Evolutionary conservation across 2,888 invertebrate species (phyloP).

Genomic region (Lypha dubia): DNA sequence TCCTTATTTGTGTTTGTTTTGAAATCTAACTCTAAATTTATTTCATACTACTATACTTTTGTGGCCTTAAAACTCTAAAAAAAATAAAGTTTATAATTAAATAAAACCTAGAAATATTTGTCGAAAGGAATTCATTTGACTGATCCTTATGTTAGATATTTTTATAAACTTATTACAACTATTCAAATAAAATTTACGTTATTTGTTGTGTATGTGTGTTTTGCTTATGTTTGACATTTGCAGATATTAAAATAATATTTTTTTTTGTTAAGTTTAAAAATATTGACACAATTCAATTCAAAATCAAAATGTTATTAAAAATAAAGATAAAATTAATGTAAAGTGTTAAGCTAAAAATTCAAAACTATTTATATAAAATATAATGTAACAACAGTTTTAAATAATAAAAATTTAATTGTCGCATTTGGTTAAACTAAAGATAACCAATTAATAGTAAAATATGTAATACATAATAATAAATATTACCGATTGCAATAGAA

Average conservation of each 20-base stretch:
- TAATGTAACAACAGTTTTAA: conserved; percentile 63
- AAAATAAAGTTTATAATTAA: conserved; percentile 33
- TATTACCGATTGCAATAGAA: conserved; percentile 33
- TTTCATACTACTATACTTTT: conserved; percentile 34
- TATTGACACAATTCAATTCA: conserved; percentile 56
- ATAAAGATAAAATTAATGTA: too few species aligned
- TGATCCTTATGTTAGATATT: conserved; percentile 42
- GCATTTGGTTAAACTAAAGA: conserved; percentile 46
- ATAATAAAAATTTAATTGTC: conserved; percentile 49
- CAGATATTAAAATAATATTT: conserved; percentile 60
- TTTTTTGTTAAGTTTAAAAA: conserved; percentile 34
- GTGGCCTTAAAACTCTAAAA: conserved; percentile 18
- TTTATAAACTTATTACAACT: conserved; percentile 51
- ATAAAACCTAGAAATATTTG: not conserved
- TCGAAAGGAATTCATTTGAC: conserved; percentile 16
- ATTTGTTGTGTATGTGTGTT: conserved; percentile 38
- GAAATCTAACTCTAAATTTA: conserved; percentile 50
- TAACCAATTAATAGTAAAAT: conserved; percentile 38
- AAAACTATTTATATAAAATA: conserved; percentile 56
- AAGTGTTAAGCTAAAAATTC: conserved; percentile 56
- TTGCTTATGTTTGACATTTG: conserved; percentile 71
- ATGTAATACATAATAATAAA: too few species aligned
- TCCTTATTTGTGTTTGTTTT: conserved; percentile 1
- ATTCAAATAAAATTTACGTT: conserved; percentile 46
- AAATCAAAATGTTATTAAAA: conserved; percentile 47